Evolutionary conservation across 2,113 vertebrate genomes (phyloP).

Genomic region (Alectura lathami): DNA sequence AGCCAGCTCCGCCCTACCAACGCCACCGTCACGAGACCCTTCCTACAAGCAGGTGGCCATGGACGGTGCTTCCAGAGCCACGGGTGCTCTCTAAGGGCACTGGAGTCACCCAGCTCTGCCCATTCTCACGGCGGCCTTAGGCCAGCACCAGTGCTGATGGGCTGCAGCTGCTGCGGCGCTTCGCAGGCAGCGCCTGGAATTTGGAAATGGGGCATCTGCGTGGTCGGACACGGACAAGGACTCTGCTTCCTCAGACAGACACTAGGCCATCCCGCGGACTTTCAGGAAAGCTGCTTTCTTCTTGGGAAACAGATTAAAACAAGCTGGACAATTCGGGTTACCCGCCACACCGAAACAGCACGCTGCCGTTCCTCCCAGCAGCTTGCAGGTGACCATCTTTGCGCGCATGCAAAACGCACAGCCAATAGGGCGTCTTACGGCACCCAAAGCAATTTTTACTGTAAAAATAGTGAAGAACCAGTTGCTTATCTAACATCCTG

Average conservation of each 20-base stretch:
- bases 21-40: neutral
- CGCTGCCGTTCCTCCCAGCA: neutral
- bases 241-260: neutral
- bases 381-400: neutral
- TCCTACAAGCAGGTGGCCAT: neutral
- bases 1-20: neutral
- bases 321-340: neutral
- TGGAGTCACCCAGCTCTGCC: neutral
- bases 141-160: rapidly evolving
- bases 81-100: neutral
- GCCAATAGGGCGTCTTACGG: neutral
- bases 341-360: neutral
- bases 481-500: neutral
- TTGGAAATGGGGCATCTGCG: neutral
- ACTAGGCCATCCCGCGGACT: neutral
- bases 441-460: neutral
- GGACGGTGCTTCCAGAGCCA: neutral
- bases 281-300: neutral
- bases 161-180: neutral
- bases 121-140: too few relatives aligned
- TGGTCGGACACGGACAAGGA: neutral
- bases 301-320: neutral
- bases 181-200: rapidly evolving
- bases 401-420: rapidly evolving
- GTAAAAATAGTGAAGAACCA: neutral